Conservation (phyloP, 2,797 vertebrate species). For the Denticeps clupeoides region DNA sequence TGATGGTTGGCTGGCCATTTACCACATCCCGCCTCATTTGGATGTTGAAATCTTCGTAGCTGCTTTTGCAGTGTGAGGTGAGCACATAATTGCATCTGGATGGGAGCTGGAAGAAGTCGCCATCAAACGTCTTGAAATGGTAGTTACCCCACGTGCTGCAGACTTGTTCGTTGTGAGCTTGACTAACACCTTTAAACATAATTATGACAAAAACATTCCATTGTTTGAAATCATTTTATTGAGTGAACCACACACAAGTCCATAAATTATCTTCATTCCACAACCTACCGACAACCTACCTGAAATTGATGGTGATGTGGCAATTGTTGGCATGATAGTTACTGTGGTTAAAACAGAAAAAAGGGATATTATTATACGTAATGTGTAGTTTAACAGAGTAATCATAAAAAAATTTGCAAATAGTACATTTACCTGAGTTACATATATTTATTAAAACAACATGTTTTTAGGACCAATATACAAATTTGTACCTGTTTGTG, state of each 20-base stretch:
- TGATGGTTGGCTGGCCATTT: slow-evolving; percentile 39
- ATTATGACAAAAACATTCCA: neutral
- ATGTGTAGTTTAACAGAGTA: neutral
- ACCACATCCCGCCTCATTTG: slow-evolving; percentile 43
- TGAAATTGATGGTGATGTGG: slow-evolving; percentile 23
- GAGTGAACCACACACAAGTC: too few relatives aligned
- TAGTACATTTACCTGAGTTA: neutral
- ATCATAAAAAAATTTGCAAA: neutral
- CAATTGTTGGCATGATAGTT: slow-evolving; percentile 14
- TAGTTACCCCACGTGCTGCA: slow-evolving; percentile 63
- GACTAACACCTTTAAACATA: slow-evolving; percentile 24
- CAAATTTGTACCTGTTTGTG: slow-evolving; percentile 47
- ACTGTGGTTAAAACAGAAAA: slow-evolving; percentile 10
- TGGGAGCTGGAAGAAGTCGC: slow-evolving; percentile 45
- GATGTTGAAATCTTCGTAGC: slow-evolving; percentile 50
- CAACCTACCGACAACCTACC: slow-evolving; percentile 27
- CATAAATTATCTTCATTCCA: too few relatives aligned
- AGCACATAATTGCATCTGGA: slow-evolving; percentile 57
- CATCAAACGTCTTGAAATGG: slow-evolving; percentile 61
- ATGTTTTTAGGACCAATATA: neutral
- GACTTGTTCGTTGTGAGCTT: slow-evolving; percentile 42
- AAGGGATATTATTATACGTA: too few relatives aligned
- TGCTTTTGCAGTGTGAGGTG: slow-evolving; percentile 34
- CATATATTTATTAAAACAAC: too few relatives aligned
- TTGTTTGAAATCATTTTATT: neutral